Evolutionary conservation across 2,113 vertebrate genomes (phyloP).

Genomic region (Natator depressus): DNA sequence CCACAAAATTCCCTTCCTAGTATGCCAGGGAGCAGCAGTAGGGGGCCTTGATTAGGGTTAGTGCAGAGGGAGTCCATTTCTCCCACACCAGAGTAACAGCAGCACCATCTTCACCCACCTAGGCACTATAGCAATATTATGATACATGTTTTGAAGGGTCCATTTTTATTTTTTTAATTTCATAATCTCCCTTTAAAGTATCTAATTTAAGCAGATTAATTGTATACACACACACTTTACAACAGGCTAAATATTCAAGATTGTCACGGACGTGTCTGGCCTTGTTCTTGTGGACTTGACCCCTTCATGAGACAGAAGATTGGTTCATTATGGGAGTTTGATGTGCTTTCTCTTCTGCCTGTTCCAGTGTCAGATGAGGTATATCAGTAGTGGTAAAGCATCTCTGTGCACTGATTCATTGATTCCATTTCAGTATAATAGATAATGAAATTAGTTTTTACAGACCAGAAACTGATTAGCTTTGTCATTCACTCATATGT

Average conservation of each 20-base stretch:
- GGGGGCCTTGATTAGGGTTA: neutral
- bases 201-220: neutral
- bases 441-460: neutral
- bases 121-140: neutral
- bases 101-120: fast-evolving
- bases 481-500: neutral
- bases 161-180: neutral
- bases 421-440: neutral
- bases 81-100: fast-evolving
- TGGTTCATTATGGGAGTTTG: neutral
- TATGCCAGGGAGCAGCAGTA: fast-evolving
- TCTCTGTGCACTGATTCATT: neutral
- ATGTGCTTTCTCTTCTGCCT: neutral
- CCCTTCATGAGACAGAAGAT: neutral
- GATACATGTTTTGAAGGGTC: neutral
- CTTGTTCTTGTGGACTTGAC: neutral
- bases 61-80: fast-evolving
- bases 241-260: neutral
- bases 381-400: neutral
- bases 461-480: neutral
- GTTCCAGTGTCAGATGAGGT: neutral
- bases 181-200: neutral
- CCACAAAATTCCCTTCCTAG: fast-evolving
- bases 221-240: neutral
- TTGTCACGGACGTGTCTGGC: fast-evolving